Evolutionary conservation across 2,888 invertebrate genomes (phyloP).

Genomic region (Podabrus alpinus): DNA sequence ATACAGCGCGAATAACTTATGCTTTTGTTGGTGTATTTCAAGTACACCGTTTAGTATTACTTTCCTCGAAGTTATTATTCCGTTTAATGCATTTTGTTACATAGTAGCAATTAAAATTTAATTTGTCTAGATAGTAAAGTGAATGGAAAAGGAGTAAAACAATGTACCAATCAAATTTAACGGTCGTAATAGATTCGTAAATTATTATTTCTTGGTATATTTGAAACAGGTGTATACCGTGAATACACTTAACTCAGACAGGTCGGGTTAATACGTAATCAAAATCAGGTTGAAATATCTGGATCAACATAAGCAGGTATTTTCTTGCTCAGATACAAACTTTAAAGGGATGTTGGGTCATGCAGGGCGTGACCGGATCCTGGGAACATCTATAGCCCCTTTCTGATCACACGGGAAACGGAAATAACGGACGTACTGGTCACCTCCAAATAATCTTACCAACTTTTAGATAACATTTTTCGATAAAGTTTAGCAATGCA

Average conservation of each 20-base stretch:
- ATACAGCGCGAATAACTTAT: constrained; percentile 14
- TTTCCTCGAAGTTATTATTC: background rate
- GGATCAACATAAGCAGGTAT: constrained; percentile 21
- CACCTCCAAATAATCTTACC: constrained; percentile 14
- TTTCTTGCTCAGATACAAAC: constrained; percentile 17
- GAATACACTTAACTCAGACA: constrained; percentile 4
- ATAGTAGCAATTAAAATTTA: background rate
- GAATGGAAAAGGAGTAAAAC: background rate
- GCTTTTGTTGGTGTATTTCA: background rate
- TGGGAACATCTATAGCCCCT: constrained; percentile 39
- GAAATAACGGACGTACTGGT: constrained; percentile 41
- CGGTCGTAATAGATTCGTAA: background rate
- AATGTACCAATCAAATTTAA: background rate
- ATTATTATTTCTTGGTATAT: background rate
- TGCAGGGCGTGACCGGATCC: constrained; percentile 41
- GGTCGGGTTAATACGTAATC: constrained; percentile 15
- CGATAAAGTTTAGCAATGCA: background rate
- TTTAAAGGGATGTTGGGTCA: constrained; percentile 35
- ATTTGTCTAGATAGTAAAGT: background rate
- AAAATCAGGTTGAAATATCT: constrained; percentile 21
- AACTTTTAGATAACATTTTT: background rate
- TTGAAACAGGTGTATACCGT: constrained; percentile 9
- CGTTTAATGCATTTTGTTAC: background rate
- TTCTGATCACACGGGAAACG: constrained; percentile 38
- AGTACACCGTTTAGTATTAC: background rate